A percentile compares a stretch with the other conserved stretches of the same genome.
Evolutionary conservation across 2,113 vertebrate species (phyloP).

Genomic region (Cyanoramphus novaezelandiae): DNA sequence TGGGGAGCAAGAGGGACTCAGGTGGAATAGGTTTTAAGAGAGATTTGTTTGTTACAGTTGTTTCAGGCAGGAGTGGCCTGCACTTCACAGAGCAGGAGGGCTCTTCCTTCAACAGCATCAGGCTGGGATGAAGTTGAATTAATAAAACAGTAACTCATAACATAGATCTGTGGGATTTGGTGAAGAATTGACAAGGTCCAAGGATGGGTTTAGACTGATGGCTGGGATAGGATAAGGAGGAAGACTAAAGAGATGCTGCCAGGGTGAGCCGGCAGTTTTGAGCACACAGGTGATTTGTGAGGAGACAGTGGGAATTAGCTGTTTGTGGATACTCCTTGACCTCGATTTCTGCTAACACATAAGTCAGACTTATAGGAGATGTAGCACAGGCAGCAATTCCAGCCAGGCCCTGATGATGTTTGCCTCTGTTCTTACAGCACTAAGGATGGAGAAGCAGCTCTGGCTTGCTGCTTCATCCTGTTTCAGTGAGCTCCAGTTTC

Average conservation of each 20-base stretch:
- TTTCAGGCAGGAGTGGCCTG: background rate
- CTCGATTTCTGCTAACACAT: background rate
- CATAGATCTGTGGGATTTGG: background rate
- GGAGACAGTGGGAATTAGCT: background rate
- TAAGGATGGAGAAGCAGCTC: background rate
- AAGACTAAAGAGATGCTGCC: background rate
- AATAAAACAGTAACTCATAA: background rate
- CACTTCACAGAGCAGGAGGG: background rate
- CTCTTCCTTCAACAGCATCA: background rate
- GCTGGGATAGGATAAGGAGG: background rate
- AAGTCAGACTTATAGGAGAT: background rate
- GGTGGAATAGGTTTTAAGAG: background rate
- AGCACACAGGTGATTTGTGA: background rate
- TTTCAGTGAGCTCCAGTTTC: background rate
- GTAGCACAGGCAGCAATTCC: background rate
- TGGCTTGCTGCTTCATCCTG: background rate
- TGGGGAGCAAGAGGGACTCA: background rate
- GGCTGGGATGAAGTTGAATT: background rate
- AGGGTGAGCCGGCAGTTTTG: background rate
- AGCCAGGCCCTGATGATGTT: background rate
- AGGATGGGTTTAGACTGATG: background rate
- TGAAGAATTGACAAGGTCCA: background rate
- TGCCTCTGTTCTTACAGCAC: background rate
- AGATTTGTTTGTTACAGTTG: rapidly evolving
- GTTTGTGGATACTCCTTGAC: background rate